phyloP scores from a whole-genome alignment of 2,888 invertebrate species.

The Bellardia bayeri region DNA sequence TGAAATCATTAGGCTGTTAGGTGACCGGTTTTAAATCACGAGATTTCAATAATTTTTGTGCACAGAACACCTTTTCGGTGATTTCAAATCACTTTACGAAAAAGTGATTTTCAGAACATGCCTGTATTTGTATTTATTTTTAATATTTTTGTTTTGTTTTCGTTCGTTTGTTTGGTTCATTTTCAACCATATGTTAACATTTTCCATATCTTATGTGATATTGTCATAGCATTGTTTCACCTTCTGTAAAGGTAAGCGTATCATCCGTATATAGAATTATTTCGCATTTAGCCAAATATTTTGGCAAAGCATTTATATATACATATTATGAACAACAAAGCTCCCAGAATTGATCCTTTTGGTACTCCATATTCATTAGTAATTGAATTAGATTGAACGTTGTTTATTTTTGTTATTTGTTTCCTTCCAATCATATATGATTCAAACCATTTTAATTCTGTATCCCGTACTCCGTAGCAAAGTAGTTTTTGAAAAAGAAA shows the following conservation, averaged over 20 bases:
- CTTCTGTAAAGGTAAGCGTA: not conserved
- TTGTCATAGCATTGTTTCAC: slow-evolving; percentile 11
- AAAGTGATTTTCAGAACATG: no score
- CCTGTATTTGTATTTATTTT: slow-evolving; percentile 1
- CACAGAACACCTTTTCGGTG: no score
- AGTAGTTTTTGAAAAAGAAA: no score
- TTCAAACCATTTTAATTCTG: no score
- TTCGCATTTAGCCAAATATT: slow-evolving; percentile 1
- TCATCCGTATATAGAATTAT: slow-evolving; percentile 27
- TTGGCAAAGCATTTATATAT: slow-evolving; percentile 13
- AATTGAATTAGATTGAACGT: not conserved
- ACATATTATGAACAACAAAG: slow-evolving; percentile 6
- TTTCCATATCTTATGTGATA: slow-evolving; percentile 7
- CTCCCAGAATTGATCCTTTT: slow-evolving; percentile 26
- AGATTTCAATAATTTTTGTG: no score
- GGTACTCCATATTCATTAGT: slow-evolving; percentile 21
- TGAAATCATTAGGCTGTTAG: no score
- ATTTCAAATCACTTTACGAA: no score
- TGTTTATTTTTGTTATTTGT: not conserved
- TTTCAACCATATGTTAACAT: slow-evolving; percentile 18
- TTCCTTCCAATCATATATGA: no score
- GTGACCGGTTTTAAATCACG: no score
- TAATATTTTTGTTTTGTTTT: slow-evolving; percentile 33
- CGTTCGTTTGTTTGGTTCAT: not conserved
- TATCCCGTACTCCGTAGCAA: no score